A percentile compares a stretch with the other conserved stretches of the same genome.
Evolutionary conservation across 2,797 vertebrate genomes (phyloP).

Genomic region (Schizothorax lantsangensis): DNA sequence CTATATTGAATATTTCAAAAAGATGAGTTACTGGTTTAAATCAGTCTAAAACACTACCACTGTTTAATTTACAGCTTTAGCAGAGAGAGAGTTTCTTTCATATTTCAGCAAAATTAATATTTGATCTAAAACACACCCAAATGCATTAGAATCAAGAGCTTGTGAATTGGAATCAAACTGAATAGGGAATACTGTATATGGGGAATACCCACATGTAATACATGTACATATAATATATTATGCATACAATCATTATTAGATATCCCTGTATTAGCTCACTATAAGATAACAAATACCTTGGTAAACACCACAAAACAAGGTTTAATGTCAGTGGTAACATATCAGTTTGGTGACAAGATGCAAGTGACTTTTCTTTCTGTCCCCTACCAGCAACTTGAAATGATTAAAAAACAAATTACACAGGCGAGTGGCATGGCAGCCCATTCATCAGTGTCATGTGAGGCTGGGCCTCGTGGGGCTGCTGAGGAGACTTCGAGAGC

Average conservation of each 20-base stretch:
- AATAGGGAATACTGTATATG: neutral
- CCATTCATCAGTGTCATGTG: slow-evolving; percentile 75
- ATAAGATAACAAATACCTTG: slow-evolving; percentile 45
- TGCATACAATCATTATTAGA: slow-evolving; percentile 46
- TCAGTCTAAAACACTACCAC: neutral
- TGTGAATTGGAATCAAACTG: neutral
- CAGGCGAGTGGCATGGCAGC: slow-evolving; percentile 71
- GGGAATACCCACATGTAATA: neutral
- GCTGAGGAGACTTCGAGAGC: slow-evolving; percentile 4
- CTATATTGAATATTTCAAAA: neutral
- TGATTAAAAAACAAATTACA: slow-evolving; percentile 79
- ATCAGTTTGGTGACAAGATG: slow-evolving; percentile 25
- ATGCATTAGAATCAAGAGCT: neutral
- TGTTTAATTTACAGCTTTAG: neutral
- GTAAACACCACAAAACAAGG: slow-evolving; percentile 19
- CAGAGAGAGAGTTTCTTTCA: neutral
- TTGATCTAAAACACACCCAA: neutral
- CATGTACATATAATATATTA: neutral
- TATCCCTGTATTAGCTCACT: slow-evolving; percentile 49
- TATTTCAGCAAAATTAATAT: neutral
- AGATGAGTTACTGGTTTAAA: neutral
- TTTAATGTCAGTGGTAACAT: slow-evolving; percentile 11
- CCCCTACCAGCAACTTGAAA: slow-evolving; percentile 69
- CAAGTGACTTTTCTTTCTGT: slow-evolving; percentile 17
- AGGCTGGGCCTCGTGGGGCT: slow-evolving; percentile 62